Evolutionary conservation across 2,888 invertebrate species (phyloP), one percentile per base, ranked within the genome.

Genomic region (Euplexia lucipara): DNA sequence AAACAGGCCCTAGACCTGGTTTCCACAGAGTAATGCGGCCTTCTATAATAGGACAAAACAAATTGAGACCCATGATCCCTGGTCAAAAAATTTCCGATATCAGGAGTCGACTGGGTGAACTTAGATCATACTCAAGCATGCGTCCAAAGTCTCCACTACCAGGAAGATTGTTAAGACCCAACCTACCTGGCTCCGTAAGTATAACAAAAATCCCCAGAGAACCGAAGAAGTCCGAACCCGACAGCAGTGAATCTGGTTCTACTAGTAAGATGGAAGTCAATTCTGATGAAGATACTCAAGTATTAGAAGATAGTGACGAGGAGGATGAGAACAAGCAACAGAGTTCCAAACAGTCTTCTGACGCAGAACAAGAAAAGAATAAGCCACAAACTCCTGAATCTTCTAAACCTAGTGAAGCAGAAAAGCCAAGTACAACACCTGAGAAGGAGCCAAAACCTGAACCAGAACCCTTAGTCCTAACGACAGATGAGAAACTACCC

Each of bases 1-100:
- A 95, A 83, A 87, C 88, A 8, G 91, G 90, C 0, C 90, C 90
- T 0, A 87, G 94, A 51, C 91, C 92, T 14, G 91, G 90, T 14
- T 88, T 88, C 62, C 93, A 93, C 63, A 90, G 95, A 82, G 84
- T 94, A 22, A 77, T 94, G 41, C 86, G 95, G 64, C 94, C 95
- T 10, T 86, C 91, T 18, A 78, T 89, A 60, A 86, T 94, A 72
- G 88, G 90, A 3, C 89, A 88, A 34, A 91, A 90, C 59, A 92
- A 92, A 84, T 85, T 93, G 59, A 86, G 95, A 63, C 92, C 92
- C 0, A 76, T 94, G 79, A 69, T 92, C 10, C 90, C 93, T 0
- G 94, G 95, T 2, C 94, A 93, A 78, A 93, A 92, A 78, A 90
- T 94, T n/a, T 86, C 90, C 2, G 95, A 95, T 53, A 90, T 94